Base-by-base conservation (phyloP, 92 coral and sea anemone genomes). In the Galaxea fascicularis region DNA sequence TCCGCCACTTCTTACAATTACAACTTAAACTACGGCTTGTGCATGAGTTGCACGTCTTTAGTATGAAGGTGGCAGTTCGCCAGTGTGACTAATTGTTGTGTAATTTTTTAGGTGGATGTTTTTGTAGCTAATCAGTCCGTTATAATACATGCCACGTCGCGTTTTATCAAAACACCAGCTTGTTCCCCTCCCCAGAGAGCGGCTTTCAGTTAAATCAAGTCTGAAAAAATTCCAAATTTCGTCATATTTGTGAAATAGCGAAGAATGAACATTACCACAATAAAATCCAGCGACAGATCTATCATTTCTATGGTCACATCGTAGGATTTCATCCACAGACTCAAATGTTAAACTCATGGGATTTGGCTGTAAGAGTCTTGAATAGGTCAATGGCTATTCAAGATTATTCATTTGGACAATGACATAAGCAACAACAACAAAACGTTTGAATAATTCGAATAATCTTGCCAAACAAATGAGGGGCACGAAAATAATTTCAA, bases 131-230 rank as follows among this genome's bases (percentile, higher is more conserved):
- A 79, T 67, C 75, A 14, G 25, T 35, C 52, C 84, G 84, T 79
- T 79, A 79, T 71, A 66, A 68, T 74, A 29, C 72, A 51, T 27
- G 83, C 83, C 73, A 71, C 83, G 84, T 79, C 84, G 53, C n/a
- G 51, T 45, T 39, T 10, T 17, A 71, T 45, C 35, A 71, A 44
- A 47, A 25, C 27, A 46, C 49, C 51, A 71, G 31, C 11, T 24
- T 29, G 13, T 45, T 28, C n/a, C 20, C 41, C 69, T 64, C 39
- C 29, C 69, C 26, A 65, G 62, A 27, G 20, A 44, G 29, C 66
- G 30, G 28, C 31, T 25, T 13, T n/a, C n/a, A n/a, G n/a, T n/a
- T 4, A 62, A 62, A 62, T 22, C 66, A 10, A 15, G 30, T 60
- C 6, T 57, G 4, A 4, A 57, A 60, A 10, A 25, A 60, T 8